A percentile compares a stretch with the other conserved stretches of the same genome.
Evolutionary conservation across 1,140 invertebrate species (phyloP).

Genomic region (Philopotamus ludificatus): DNA sequence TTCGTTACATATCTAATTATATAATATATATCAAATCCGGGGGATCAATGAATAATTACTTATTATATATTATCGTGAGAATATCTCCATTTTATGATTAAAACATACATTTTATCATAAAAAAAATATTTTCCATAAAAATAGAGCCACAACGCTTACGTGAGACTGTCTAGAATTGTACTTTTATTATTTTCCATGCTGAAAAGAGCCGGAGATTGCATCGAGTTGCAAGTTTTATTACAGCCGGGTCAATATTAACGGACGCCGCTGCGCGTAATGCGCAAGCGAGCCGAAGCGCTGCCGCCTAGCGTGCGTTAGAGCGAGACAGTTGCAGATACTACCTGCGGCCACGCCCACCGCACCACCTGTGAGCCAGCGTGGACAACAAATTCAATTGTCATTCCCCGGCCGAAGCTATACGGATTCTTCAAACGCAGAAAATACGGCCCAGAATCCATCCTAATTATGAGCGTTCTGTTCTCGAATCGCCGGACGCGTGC

Average conservation of each 20-base stretch:
- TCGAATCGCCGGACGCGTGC: background rate
- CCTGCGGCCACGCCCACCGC: conserved; percentile 13
- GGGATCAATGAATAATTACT: no score
- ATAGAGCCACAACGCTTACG: background rate
- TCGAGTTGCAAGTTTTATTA: conserved; percentile 1
- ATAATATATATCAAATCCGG: no score
- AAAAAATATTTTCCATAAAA: no score
- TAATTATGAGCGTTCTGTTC: background rate
- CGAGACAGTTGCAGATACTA: conserved; percentile 2
- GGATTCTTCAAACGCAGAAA: background rate
- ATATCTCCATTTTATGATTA: no score
- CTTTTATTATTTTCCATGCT: background rate
- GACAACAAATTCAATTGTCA: background rate
- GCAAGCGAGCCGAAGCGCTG: background rate
- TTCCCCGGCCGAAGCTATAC: background rate
- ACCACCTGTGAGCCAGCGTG: background rate
- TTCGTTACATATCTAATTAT: no score
- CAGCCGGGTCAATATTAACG: background rate
- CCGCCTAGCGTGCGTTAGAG: background rate
- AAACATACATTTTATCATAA: no score
- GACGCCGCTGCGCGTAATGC: no score
- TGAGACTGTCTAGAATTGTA: background rate
- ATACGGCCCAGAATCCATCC: background rate
- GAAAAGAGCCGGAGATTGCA: background rate
- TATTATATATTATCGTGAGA: no score